These are phyloP conservation scores for rat (Rattus norvegicus) DNA, from an alignment of 2,113 vertebrate genomes.

Conservation along the genomic window DNA sequence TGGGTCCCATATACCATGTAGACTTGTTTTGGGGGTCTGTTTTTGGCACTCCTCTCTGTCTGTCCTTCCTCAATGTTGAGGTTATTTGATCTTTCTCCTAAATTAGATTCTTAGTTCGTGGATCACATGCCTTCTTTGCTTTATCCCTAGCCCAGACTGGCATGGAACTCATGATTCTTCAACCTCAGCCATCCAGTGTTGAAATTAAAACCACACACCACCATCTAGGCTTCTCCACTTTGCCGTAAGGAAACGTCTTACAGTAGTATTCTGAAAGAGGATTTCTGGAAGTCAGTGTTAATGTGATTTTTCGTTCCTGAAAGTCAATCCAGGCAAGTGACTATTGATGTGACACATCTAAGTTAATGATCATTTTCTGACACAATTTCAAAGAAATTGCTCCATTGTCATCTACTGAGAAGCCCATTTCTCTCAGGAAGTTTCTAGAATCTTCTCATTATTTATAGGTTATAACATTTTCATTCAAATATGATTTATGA, in stretches of 20 bases:
- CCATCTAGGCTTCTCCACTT: neutral
- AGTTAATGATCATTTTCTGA: neutral
- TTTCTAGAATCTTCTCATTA: conserved; percentile 29
- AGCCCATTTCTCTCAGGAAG: neutral
- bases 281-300: neutral
- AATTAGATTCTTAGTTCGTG: neutral
- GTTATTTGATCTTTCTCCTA: neutral
- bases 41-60: neutral
- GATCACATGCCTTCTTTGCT: neutral
- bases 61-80: neutral
- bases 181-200: neutral
- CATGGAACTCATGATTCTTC: neutral
- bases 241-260: neutral
- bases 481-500: neutral
- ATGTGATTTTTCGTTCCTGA: neutral
- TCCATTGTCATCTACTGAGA: neutral
- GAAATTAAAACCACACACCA: neutral
- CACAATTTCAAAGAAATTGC: conserved; percentile 21
- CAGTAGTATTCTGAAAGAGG: neutral
- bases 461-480: neutral
- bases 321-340: neutral
- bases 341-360: neutral
- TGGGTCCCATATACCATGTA: neutral
- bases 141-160: neutral
- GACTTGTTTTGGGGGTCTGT: neutral